A percentile compares a stretch with the other conserved stretches of the same genome.
phyloP scores from a whole-genome alignment of 1,140 invertebrate genomes.

The Drosophila chauvacae region DNA sequence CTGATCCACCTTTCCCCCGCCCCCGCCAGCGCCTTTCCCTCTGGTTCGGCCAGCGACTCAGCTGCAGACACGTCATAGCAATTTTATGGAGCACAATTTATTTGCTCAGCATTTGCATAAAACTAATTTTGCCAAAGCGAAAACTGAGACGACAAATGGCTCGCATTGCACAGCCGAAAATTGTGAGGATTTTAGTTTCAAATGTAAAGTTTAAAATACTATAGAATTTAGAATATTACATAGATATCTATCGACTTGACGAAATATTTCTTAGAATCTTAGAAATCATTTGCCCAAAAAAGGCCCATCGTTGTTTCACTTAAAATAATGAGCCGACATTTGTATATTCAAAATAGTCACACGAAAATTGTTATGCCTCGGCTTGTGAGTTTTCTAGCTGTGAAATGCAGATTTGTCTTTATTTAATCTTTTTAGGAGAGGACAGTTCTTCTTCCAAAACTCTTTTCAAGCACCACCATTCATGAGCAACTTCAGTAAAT shows the following conservation, averaged over 20 bases:
- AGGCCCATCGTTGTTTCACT: too few relatives aligned
- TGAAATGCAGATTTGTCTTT: too few relatives aligned
- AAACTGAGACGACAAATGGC: conserved; percentile 53
- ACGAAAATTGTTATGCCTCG: too few relatives aligned
- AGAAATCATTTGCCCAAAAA: too few relatives aligned
- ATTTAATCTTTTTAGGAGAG: too few relatives aligned
- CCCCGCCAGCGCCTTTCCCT: neutral
- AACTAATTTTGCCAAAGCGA: conserved; percentile 71
- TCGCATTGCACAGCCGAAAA: conserved; percentile 10
- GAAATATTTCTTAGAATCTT: too few relatives aligned
- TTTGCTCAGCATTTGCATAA: conserved; percentile 78
- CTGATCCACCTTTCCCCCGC: neutral
- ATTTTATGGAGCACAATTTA: conserved; percentile 74
- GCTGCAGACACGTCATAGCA: conserved; percentile 29
- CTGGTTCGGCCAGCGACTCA: conserved; percentile 6
- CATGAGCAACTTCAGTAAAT: neutral
- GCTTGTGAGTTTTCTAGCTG: too few relatives aligned
- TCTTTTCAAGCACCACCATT: too few relatives aligned
- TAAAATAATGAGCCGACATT: too few relatives aligned
- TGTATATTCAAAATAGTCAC: too few relatives aligned
- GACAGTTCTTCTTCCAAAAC: neutral
- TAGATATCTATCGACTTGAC: too few relatives aligned
- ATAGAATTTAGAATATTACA: too few relatives aligned
- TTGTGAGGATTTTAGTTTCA: neutral
- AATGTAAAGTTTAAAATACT: neutral